Conservation (phyloP, 2,888 invertebrate genomes). For the Eudemis profundana region DNA sequence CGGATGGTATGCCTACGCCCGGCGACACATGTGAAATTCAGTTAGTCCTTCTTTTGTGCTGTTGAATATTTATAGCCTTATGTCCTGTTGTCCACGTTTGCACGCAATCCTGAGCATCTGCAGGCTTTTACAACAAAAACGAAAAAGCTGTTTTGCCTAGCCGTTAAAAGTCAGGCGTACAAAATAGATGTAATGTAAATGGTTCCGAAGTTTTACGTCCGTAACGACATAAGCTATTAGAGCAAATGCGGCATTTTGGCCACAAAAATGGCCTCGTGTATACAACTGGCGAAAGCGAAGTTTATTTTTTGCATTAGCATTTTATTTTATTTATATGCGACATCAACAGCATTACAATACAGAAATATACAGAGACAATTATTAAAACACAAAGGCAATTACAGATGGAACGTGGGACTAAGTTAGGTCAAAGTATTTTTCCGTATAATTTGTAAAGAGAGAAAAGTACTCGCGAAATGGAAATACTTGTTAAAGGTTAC, state of each 20-base stretch:
- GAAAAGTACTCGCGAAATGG: too few relatives aligned
- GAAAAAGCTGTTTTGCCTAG: not conserved
- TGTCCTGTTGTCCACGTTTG: not conserved
- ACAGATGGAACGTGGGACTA: too few relatives aligned
- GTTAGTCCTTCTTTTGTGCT: not conserved
- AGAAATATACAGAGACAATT: too few relatives aligned
- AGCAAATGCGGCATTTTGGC: slow-evolving; percentile 19
- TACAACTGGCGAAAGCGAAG: not conserved
- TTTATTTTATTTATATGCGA: too few relatives aligned
- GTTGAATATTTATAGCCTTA: not conserved
- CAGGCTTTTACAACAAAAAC: not conserved
- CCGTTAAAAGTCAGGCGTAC: slow-evolving; percentile 1
- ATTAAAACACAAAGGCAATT: too few relatives aligned
- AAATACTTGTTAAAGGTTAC: too few relatives aligned
- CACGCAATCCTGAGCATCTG: not conserved
- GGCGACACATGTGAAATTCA: not conserved
- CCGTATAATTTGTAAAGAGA: too few relatives aligned
- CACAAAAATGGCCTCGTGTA: not conserved
- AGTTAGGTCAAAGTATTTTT: too few relatives aligned
- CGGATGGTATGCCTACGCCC: not conserved
- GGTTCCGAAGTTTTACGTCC: slow-evolving; percentile 17
- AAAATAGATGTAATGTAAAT: slow-evolving; percentile 16
- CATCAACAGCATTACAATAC: too few relatives aligned
- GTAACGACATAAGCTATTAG: slow-evolving; percentile 39
- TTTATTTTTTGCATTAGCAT: too few relatives aligned